These are phyloP conservation scores for Helicoverpa armigera DNA, from an alignment of 1,140 invertebrate genomes.

Conservation along the genomic window DNA sequence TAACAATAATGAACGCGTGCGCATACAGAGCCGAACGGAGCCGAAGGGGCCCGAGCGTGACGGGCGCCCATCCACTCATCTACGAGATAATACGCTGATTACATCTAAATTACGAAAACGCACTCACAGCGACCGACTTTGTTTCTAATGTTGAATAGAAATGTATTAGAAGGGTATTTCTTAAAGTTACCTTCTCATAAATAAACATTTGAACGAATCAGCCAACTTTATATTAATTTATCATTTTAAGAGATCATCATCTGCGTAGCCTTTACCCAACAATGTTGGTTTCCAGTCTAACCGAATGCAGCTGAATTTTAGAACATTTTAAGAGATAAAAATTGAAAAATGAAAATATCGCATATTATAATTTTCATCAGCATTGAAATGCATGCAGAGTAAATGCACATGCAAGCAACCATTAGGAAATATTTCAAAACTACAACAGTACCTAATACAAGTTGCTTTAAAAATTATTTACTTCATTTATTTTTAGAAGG, in stretches of 20 bases:
- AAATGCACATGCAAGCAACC: neutral
- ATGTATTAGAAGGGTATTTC: neutral
- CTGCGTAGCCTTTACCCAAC: no score
- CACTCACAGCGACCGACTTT: conserved; percentile 40
- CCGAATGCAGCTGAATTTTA: no score
- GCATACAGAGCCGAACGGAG: conserved; percentile 28
- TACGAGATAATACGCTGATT: conserved; percentile 54
- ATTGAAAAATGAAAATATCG: no score
- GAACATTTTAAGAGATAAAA: no score
- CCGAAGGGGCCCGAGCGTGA: conserved; percentile 51
- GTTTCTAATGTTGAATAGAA: conserved; percentile 14
- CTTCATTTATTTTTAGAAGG: conserved; percentile 10
- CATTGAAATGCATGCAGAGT: neutral
- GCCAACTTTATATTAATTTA: no score
- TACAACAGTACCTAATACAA: neutral
- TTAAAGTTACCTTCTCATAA: no score
- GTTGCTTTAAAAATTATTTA: neutral
- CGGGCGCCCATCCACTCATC: conserved; percentile 53
- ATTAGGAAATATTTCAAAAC: neutral
- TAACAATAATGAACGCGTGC: conserved; percentile 35
- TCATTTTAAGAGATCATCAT: no score
- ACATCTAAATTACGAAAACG: conserved; percentile 59
- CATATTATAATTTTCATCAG: neutral
- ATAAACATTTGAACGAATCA: no score
- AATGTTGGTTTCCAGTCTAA: no score